Conservation (phyloP, 2,113 vertebrate species). For the Helogale parvula region DNA sequence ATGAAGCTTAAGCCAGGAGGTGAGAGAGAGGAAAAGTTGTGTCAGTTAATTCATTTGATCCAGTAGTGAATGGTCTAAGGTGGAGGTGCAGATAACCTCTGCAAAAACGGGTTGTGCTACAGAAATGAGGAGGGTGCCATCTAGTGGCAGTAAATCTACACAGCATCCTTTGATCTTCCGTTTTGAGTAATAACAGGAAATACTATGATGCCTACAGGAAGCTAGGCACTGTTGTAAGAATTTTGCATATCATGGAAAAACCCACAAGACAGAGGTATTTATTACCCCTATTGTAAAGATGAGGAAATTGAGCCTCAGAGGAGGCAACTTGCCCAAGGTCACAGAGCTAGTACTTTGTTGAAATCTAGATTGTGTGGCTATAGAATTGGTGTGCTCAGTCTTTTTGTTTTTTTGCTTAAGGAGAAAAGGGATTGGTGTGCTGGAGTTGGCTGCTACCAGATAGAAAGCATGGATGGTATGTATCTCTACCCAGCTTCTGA, state of each 20-base stretch:
- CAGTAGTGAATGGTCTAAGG: neutral
- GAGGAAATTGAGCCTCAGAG: neutral
- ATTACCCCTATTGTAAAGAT: neutral
- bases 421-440: neutral
- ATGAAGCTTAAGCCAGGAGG: neutral
- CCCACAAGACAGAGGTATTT: neutral
- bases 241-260: neutral
- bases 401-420: neutral
- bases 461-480: neutral
- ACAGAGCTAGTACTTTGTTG: neutral
- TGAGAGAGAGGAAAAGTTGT: neutral
- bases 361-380: neutral
- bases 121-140: slow-evolving; percentile 35
- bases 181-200: neutral
- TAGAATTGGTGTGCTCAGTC: neutral
- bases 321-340: neutral
- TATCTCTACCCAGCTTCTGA: accelerated
- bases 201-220: neutral
- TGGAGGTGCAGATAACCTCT: neutral
- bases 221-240: neutral
- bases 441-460: too few relatives aligned
- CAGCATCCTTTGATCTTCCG: neutral
- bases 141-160: neutral
- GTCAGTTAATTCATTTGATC: neutral
- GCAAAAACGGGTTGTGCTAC: neutral